Evolutionary conservation across 2,888 invertebrate species (phyloP), one percentile per base, ranked within the genome.

Genomic region (Oligia fasciuncula): DNA sequence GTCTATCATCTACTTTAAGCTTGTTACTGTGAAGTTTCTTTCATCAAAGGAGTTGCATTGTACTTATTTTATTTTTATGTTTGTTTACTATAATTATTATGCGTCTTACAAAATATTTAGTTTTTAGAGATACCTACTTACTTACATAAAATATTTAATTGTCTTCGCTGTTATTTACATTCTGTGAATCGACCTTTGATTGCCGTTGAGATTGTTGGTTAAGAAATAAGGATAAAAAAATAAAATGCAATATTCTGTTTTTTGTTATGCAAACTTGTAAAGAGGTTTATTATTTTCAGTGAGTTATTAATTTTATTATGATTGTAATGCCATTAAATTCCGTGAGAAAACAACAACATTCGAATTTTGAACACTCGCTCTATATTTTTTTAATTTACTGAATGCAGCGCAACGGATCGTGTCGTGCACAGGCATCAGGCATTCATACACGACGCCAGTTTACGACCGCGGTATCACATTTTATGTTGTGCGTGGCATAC

Each of bases 401-500:
- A 69, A 69, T 77, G 54, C 49, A 62, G 40, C 9, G 49, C n/a
- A 29, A 60, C 65, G 62, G 40, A 40, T 40, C 14, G 14, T 46
- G 23, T 73, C 73, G 75, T 75, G 66, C 66, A 67, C 73, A 68
- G 67, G 43, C 66, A 75, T 83, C 40, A 68, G 49, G 63, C 23
- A 76, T 76, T 82, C 54, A 75, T 67, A 76, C 62, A 84, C 71
- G 54, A 65, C 67, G 73, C 43, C 71, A 75, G 67, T 86, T 85
- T 86, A 85, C 74, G 84, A 84, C 62, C 77, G 68, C 72, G 51
- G 80, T 80, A 86, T 83, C 83, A 81, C 83, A 88, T 85, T 88
- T 89, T 80, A 89, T 88, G 83, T 80, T 57, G 79, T 75, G 65
- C 81, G 80, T 82, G 86, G 85, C 85, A 81, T 89, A 78, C 79